Evolutionary conservation across 2,797 vertebrate species (phyloP), one percentile per base, ranked within the genome.

Genomic region (Choloepus didactylus): DNA sequence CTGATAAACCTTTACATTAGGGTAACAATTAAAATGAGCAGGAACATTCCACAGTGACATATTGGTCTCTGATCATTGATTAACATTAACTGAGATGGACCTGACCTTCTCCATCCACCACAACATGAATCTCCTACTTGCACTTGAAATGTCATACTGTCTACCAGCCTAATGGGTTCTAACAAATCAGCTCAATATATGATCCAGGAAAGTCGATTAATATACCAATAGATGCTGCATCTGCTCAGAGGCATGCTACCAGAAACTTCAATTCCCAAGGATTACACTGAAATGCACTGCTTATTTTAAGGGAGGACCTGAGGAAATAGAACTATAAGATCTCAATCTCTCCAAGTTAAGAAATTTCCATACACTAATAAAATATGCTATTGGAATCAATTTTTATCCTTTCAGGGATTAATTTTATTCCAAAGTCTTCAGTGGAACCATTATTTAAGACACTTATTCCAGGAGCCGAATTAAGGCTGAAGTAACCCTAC

Each of bases 131-230:
- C 95, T 96, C 88, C 82, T 89, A 56, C 95, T 51, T 86, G 89
- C 10, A 79, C 87, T 89, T 92, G 89, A 96, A 89, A 73, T 88
- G 79, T 31, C 95, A 95, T 76, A 83, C 97, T 94, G 95, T 70
- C 83, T 82, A 85, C 64, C 70, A 72, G 89, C 81, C 29, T 87
- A 96, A 97, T 80, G 83, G 80, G 56, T 62, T 64, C 79, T 96
- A 96, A 97, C 84, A 95, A 96, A 95, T 87, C 85, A 96, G 95
- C 25, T 94, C 91, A 84, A 89, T 86, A 73, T 79, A 93, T 87
- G 87, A 91, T 91, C 59, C n/a, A 2, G 93, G 67, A 89, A 95
- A 96, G 91, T 90, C 70, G 56, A 87, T 95, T 64, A 96, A 72
- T 67, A 90, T 6, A 35, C 83, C 3, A 0, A 89, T 10, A 87